A percentile compares a stretch with the other conserved stretches of the same genome.
These are phyloP conservation scores for Lates japonicus DNA, from an alignment of 2,797 vertebrate species.

Conservation along the genomic window DNA sequence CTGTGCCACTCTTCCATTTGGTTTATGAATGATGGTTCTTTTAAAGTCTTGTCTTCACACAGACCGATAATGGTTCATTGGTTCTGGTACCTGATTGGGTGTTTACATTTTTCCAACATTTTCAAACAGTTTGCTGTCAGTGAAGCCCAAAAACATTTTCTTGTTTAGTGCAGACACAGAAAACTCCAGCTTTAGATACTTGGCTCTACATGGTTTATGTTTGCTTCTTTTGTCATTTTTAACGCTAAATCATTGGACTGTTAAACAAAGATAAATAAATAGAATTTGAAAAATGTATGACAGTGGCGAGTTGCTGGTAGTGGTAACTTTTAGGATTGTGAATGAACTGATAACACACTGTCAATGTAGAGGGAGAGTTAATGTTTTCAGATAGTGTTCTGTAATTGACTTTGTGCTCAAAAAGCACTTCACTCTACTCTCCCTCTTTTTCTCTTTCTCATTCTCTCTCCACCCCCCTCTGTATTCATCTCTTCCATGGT, in stretches of 20 bases:
- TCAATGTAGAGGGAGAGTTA: slow-evolving; percentile 33
- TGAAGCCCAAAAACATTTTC: background rate
- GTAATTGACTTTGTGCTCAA: slow-evolving; percentile 69
- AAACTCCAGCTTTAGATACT: background rate
- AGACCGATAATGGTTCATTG: slow-evolving; percentile 1
- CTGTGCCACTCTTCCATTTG: slow-evolving; percentile 9
- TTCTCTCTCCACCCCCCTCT: slow-evolving; percentile 23
- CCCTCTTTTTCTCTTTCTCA: background rate
- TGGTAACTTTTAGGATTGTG: slow-evolving; percentile 27
- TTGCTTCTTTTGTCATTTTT: background rate
- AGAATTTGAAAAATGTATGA: background rate
- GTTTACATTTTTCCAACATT: background rate
- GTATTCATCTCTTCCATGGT: slow-evolving; percentile 24
- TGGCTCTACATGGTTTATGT: background rate
- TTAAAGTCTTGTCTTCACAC: slow-evolving; percentile 22
- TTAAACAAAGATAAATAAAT: background rate
- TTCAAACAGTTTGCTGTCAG: background rate
- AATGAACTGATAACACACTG: slow-evolving; percentile 50
- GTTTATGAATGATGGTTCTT: slow-evolving; percentile 44
- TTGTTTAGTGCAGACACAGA: background rate
- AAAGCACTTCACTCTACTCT: slow-evolving; percentile 59
- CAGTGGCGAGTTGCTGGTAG: slow-evolving; percentile 1
- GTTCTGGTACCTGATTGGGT: background rate
- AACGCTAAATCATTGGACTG: background rate
- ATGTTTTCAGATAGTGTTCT: slow-evolving; percentile 58